phyloP scores from a whole-genome alignment of 30 jellyfish, hydroid and myxozoan genomes.

The Chrysaora quinquecirrha region DNA sequence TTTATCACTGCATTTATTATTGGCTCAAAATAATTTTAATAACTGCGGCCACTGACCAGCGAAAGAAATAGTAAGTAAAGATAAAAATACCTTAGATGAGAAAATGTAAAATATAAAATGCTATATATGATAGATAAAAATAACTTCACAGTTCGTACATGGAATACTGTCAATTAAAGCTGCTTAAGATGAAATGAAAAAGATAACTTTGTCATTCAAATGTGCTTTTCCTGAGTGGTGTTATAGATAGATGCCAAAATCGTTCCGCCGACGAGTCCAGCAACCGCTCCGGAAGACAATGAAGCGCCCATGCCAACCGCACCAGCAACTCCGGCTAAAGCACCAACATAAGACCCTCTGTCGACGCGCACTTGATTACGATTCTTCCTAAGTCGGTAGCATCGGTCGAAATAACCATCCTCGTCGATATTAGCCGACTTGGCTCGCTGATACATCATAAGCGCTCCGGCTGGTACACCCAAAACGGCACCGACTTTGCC shows the following conservation, averaged over 20 bases:
- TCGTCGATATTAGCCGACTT: slow-evolving; percentile 41
- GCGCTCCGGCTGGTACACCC: slow-evolving; percentile 77
- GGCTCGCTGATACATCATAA: slow-evolving; percentile 62
- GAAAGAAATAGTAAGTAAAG: too few relatives aligned
- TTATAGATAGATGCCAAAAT: slow-evolving; percentile 44
- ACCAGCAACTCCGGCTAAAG: slow-evolving; percentile 62
- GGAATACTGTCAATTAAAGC: too few relatives aligned
- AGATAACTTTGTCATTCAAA: too few relatives aligned
- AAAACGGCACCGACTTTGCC: slow-evolving; percentile 79
- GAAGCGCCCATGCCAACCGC: slow-evolving; percentile 73
- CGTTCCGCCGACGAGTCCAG: slow-evolving; percentile 67
- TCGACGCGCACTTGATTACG: slow-evolving; percentile 75
- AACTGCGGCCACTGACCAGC: too few relatives aligned
- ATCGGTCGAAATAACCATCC: slow-evolving; percentile 69
- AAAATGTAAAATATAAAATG: too few relatives aligned
- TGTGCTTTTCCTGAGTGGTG: slow-evolving; percentile 46
- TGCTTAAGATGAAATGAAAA: too few relatives aligned
- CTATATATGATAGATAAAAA: too few relatives aligned
- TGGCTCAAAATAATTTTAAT: too few relatives aligned
- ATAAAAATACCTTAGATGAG: too few relatives aligned
- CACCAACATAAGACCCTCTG: slow-evolving; percentile 56
- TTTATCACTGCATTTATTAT: too few relatives aligned
- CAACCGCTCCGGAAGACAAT: slow-evolving; percentile 70
- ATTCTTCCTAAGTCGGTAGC: slow-evolving; percentile 75
- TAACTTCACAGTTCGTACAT: too few relatives aligned